These are phyloP conservation scores for Melitaea athalia DNA, from an alignment of 2,888 invertebrate species.

Conservation along the genomic window DNA sequence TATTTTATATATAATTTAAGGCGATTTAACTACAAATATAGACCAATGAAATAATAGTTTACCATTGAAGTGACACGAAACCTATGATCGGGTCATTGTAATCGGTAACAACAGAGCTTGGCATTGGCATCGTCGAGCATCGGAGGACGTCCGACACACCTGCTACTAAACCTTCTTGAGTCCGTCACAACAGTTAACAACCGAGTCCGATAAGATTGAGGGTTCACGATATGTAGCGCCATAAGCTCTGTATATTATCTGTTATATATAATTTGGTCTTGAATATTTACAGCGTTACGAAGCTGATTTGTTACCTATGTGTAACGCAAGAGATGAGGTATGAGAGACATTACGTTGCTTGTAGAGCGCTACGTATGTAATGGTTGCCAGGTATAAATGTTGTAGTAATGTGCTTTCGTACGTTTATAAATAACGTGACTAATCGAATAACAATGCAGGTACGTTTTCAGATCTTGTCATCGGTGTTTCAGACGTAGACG, in stretches of 20 bases:
- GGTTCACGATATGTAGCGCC: conserved; percentile 11
- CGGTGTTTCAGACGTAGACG: conserved; percentile 11
- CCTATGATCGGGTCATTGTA: conserved; percentile 32
- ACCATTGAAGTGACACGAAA: conserved; percentile 20
- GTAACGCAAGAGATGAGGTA: conserved; percentile 24
- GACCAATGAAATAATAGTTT: conserved; percentile 23
- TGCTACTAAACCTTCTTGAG: conserved; percentile 51
- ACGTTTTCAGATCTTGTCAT: conserved; percentile 11
- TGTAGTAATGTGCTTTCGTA: conserved; percentile 6
- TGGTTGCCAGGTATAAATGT: conserved; percentile 7
- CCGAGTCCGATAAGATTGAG: conserved; percentile 11
- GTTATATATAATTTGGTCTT: conserved; percentile 4
- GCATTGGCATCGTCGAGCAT: conserved; percentile 49
- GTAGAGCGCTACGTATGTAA: conserved; percentile 1
- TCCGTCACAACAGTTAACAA: conserved; percentile 6
- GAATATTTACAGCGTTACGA: background rate
- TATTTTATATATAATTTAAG: background rate
- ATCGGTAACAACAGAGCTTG: conserved; percentile 47
- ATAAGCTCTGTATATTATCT: conserved; percentile 9
- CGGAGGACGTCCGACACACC: conserved; percentile 47
- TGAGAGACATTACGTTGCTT: conserved; percentile 8
- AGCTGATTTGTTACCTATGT: conserved; percentile 6
- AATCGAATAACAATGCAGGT: conserved; percentile 24
- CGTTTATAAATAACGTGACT: conserved; percentile 24
- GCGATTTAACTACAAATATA: conserved; percentile 12